Evolutionary conservation across 2,888 invertebrate species (phyloP), one percentile per base, ranked within the genome.

Genomic region (Chouioia cunea): DNA sequence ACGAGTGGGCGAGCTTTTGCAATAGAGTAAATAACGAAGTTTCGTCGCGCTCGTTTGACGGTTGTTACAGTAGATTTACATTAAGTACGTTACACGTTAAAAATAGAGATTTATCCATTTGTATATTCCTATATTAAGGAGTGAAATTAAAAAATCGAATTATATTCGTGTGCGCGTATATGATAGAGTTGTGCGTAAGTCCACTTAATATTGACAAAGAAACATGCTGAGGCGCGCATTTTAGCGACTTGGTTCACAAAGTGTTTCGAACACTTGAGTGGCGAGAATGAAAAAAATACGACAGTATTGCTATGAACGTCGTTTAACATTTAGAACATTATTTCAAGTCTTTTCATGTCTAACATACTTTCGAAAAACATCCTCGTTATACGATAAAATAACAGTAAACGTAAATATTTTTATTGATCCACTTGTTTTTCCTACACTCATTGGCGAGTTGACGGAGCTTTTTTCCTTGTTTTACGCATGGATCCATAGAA

Each of bases 121-220:
- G 64, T 64, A 67, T 69, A 63, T 71, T 23, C 36, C 47, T 69
- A 58, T 63, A 60, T 65, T 23, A 18, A 56, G 43, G 50, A 67
- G 15, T 57, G 27, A 63, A 71, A 68, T 67, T 12, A 66, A 56
- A 66, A 52, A 27, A 46, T 12, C n/a, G 66, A 65, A 70, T 70
- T 62, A 73, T 60, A 65, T 65, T 73, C 59, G 16, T 70, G 70
- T 65, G 70, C 64, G 70, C 56, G 36, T 73, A 65, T 36, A 57
- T 70, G 62, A 70, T 63, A 73, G 16, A 65, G 53, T 73, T 73
- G 67, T 73, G 73, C 70, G 73, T 73, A 70, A 66, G 70, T 67
- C 70, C 73, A 73, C 70, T 73, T 67, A 70, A 73, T 69, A 73
- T 73, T 73, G 66, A 73, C 70, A 73, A 73, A 70, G 50, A 73